Evolutionary conservation across 2,888 invertebrate species (phyloP).

Genomic region (Yponomeuta cagnagella): DNA sequence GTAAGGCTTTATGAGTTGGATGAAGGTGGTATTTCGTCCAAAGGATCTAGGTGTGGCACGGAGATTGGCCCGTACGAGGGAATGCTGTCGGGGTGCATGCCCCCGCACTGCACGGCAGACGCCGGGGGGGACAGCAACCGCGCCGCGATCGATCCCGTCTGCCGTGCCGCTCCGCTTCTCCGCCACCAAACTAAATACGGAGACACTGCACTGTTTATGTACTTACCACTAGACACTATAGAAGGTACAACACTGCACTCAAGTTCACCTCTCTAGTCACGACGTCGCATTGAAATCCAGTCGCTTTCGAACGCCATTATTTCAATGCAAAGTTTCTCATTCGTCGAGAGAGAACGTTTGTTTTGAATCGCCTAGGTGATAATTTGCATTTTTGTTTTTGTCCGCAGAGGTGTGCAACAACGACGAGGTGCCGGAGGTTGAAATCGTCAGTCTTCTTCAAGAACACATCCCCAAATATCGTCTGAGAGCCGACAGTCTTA

Average conservation of each 20-base stretch:
- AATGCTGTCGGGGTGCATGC: slow-evolving; percentile 40
- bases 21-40: background rate
- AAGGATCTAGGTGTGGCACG: background rate
- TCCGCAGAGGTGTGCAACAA: slow-evolving; percentile 92
- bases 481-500: slow-evolving; percentile 94
- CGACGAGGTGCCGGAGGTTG: slow-evolving; percentile 95
- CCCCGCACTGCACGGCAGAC: slow-evolving; percentile 28
- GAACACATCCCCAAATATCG: slow-evolving; percentile 97
- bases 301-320: slow-evolving; percentile 45
- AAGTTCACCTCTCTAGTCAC: slow-evolving; percentile 44
- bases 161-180: slow-evolving; percentile 30
- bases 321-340: slow-evolving; percentile 33
- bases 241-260: slow-evolving; percentile 9
- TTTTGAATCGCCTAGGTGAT: slow-evolving; percentile 15
- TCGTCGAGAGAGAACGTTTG: slow-evolving; percentile 26
- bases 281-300: slow-evolving; percentile 42
- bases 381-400: slow-evolving; percentile 33
- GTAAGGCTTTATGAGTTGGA: background rate
- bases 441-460: slow-evolving; percentile 95
- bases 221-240: slow-evolving; percentile 2
- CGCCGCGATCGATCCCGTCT: slow-evolving; percentile 64
- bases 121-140: slow-evolving; percentile 27
- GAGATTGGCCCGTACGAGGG: slow-evolving; percentile 8
- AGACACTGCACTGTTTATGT: slow-evolving; percentile 17
- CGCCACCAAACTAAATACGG: slow-evolving; percentile 45